Conservation (phyloP, 2,797 vertebrate species). For the Crax fasciolata region DNA sequence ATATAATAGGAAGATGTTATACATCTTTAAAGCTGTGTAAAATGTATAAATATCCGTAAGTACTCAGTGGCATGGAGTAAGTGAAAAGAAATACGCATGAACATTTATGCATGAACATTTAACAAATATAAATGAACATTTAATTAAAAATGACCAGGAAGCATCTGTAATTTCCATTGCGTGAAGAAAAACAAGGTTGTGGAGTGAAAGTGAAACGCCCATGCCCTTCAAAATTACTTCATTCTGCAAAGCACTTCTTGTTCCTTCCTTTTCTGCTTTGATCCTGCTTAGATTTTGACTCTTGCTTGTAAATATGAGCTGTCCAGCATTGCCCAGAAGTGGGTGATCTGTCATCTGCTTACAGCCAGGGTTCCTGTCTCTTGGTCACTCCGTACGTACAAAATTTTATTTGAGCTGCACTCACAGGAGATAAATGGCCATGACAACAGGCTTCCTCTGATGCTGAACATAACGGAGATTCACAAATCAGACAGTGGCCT, state of each 20-base stretch:
- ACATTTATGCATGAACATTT: background rate
- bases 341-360: constrained; percentile 28
- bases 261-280: background rate
- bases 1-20: background rate
- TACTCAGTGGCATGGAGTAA: background rate
- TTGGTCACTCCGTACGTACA: background rate
- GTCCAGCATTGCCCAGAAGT: background rate
- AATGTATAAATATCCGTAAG: background rate
- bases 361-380: background rate
- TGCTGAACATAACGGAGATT: constrained; percentile 34
- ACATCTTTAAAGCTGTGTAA: constrained; percentile 1
- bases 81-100: background rate
- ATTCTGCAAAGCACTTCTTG: background rate
- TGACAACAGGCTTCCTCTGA: background rate
- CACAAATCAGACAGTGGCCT: constrained; percentile 38
- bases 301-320: constrained; percentile 7
- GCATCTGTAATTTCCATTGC: background rate
- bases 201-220: background rate
- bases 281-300: constrained; percentile 5
- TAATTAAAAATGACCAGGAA: background rate
- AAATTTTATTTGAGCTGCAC: constrained; percentile 36
- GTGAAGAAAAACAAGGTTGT: background rate
- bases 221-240: background rate
- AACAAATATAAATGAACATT: background rate
- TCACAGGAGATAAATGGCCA: constrained; percentile 17